Percentiles rank a stretch among this genome's conserved stretches.
These are phyloP conservation scores for Cercopithecus mona DNA, from an alignment of 2,113 vertebrate genomes.

Conservation along the genomic window DNA sequence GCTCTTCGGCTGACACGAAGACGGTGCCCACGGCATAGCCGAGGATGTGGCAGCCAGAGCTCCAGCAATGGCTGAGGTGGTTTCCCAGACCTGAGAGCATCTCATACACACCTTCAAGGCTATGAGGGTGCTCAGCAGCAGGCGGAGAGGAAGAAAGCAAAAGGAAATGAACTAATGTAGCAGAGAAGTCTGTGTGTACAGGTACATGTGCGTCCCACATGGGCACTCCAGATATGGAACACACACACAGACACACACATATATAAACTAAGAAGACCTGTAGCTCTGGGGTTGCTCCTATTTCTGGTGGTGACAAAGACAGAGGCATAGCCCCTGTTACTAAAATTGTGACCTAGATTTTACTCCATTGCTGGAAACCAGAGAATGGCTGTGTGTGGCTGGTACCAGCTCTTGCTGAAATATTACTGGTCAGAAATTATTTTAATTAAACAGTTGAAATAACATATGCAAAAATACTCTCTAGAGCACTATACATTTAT, in stretches of 20 bases:
- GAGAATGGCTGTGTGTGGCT: neutral
- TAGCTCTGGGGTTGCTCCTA: neutral
- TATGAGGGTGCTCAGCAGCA: neutral
- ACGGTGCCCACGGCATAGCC: rapidly evolving
- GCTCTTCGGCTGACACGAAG: neutral
- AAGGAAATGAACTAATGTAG: neutral
- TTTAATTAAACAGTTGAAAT: neutral
- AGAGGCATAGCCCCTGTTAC: neutral
- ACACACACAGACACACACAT: neutral
- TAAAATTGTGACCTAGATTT: neutral
- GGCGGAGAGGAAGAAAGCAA: neutral
- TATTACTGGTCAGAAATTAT: neutral
- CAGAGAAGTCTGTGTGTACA: neutral
- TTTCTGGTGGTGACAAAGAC: neutral
- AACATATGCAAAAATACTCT: neutral
- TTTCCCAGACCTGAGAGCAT: neutral
- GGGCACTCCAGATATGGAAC: neutral
- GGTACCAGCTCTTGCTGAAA: neutral
- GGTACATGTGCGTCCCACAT: neutral
- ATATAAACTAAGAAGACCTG: neutral
- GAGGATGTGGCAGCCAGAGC: neutral
- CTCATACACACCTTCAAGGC: neutral
- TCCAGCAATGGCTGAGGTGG: neutral
- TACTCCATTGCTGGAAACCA: neutral
- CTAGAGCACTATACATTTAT: neutral